Evolutionary conservation across 2,888 invertebrate species (phyloP).

Genomic region (Dynastes grantii): DNA sequence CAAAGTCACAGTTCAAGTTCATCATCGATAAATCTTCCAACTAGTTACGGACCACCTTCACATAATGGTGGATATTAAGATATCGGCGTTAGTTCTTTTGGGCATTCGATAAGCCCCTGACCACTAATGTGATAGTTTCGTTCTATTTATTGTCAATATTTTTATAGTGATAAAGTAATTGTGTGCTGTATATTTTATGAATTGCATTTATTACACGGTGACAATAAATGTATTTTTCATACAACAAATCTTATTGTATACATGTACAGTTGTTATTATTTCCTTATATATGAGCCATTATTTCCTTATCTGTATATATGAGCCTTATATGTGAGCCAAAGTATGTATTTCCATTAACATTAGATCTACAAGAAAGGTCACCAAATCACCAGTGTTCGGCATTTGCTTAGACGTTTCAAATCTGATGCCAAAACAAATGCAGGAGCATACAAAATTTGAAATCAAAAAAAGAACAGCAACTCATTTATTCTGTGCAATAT

Average conservation of each 20-base stretch:
- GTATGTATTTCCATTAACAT: too few relatives aligned
- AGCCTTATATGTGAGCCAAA: too few relatives aligned
- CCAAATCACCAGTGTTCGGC: too few relatives aligned
- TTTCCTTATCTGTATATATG: too few relatives aligned
- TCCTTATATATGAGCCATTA: too few relatives aligned
- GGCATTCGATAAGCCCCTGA: constrained; percentile 53
- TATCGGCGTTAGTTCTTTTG: constrained; percentile 53
- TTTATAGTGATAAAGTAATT: constrained; percentile 56
- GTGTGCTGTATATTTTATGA: constrained; percentile 56
- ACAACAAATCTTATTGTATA: constrained; percentile 34
- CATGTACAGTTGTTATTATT: not conserved
- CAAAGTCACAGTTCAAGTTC: constrained; percentile 52
- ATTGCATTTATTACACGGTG: constrained; percentile 65
- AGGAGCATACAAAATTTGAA: too few relatives aligned
- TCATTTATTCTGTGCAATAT: too few relatives aligned
- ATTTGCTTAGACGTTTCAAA: too few relatives aligned
- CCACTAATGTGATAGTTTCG: constrained; percentile 51
- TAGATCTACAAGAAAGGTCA: too few relatives aligned
- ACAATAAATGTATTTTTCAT: constrained; percentile 68
- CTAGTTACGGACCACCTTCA: constrained; percentile 68
- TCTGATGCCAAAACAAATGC: too few relatives aligned
- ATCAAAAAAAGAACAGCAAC: too few relatives aligned
- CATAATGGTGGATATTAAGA: constrained; percentile 67
- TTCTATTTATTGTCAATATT: constrained; percentile 52
- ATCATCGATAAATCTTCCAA: constrained; percentile 68